phyloP scores from a whole-genome alignment of 2,113 vertebrate species.

The Sander lucioperca region DNA sequence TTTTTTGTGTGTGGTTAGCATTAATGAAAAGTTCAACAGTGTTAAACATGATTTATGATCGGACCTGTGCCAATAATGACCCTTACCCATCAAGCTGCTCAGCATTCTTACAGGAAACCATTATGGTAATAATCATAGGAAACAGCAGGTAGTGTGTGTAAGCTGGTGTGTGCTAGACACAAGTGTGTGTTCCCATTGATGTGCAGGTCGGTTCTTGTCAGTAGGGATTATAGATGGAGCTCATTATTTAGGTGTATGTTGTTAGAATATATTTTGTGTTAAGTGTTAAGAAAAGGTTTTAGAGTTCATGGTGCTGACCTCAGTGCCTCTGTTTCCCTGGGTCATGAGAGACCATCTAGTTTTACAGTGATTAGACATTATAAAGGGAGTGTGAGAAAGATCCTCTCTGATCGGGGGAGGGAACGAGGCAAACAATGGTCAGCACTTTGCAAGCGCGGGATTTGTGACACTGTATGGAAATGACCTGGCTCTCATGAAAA shows the following conservation, averaged over 20 bases:
- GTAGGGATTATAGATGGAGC: conserved; percentile 48
- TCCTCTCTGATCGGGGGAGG: too few relatives aligned
- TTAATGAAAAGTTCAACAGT: conserved; percentile 59
- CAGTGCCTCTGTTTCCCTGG: too few relatives aligned
- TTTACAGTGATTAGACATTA: too few relatives aligned
- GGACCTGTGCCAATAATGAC: conserved; percentile 55
- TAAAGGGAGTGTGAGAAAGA: too few relatives aligned
- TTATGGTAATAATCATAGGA: conserved; percentile 50
- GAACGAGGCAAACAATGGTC: too few relatives aligned
- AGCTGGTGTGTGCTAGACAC: not conserved
- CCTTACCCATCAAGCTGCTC: conserved; percentile 14
- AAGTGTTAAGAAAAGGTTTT: too few relatives aligned
- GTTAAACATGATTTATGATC: conserved; percentile 64
- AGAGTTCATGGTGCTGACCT: too few relatives aligned
- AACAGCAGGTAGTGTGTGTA: conserved; percentile 25
- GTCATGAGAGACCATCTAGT: too few relatives aligned
- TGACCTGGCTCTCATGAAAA: too few relatives aligned
- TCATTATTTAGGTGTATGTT: conserved; percentile 48
- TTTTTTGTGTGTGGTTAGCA: conserved; percentile 27
- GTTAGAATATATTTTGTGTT: too few relatives aligned
- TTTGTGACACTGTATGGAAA: too few relatives aligned
- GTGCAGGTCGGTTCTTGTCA: conserved; percentile 12
- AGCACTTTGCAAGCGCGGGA: too few relatives aligned
- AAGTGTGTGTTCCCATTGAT: not conserved
- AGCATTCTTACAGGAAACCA: conserved; percentile 64